Evolutionary conservation across 2,113 vertebrate genomes (phyloP), one percentile per base, ranked within the genome.

Genomic region (Macaca nemestrina): DNA sequence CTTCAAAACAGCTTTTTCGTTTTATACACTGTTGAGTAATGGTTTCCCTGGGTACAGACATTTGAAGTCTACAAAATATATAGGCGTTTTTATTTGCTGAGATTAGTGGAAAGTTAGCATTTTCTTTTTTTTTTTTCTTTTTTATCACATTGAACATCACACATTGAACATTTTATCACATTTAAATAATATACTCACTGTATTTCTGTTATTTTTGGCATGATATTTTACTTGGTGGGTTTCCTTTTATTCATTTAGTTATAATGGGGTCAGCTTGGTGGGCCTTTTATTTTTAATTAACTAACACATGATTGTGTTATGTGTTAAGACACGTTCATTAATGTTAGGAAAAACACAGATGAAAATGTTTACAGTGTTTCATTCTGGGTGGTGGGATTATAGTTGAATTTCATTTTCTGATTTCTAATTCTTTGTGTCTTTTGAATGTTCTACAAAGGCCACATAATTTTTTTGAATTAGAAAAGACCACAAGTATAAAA

Each of bases 171-270:
- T 96, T n/a, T n/a, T n/a, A n/a, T n/a, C n/a, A n/a, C 76, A 88
- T 76, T 94, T 97, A 88, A 84, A 95, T 76, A 88, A 94, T 90
- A 95, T 35, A 78, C 50, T 87, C 90, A 98, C 8, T 86, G 80
- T 86, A 95, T 93, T 96, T 96, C 59, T 96, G 80, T 98, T 96
- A 90, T 96, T 96, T 45, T 97, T 98, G 93, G 86, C 55, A 72
- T 92, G 48, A 81, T 57, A 91, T 92, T 97, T 89, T 89, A 76
- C 59, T 84, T 92, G 73, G 67, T 88, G 61, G 25, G 52, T 89
- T 96, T 96, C 90, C 83, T 93, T 87, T 96, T 92, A 97, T 97
- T 96, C 79, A 93, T 89, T 96, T 95, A 81, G 45, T 95, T 82
- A 81, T 92, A 83, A 88, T 86, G 35, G 50, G 88, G 50, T 95